Conservation (phyloP, 2,113 vertebrate species). For the Cervus canadensis region DNA sequence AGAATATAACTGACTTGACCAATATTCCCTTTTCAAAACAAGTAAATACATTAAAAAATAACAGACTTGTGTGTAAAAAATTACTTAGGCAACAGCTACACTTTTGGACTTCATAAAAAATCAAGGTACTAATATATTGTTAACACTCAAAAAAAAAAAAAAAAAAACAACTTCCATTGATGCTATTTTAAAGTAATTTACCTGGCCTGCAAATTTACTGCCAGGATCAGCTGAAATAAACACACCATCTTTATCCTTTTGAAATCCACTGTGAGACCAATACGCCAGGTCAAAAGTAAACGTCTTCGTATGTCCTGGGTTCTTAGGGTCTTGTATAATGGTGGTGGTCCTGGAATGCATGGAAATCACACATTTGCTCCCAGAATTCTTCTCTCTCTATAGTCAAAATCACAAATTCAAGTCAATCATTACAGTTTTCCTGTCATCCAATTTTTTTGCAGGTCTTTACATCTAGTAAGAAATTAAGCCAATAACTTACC, state of each 20-base stretch:
- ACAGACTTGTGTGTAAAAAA: not conserved
- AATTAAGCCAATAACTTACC: not conserved
- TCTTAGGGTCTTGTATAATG: slow-evolving; percentile 81
- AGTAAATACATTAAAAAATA: not conserved
- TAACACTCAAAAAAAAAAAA: not conserved
- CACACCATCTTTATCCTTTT: slow-evolving; percentile 74
- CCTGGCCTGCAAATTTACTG: slow-evolving; percentile 85
- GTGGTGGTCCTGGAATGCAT: slow-evolving; percentile 82
- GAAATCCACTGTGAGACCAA: slow-evolving; percentile 85
- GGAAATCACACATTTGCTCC: slow-evolving; percentile 83
- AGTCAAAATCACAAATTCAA: slow-evolving; percentile 17
- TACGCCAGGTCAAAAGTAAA: slow-evolving; percentile 86
- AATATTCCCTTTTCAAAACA: not conserved
- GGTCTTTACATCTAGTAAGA: not conserved
- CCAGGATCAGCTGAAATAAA: slow-evolving; percentile 80
- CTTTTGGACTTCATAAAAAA: not conserved
- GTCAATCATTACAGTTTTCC: not conserved
- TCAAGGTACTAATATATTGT: not conserved
- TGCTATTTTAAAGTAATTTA: slow-evolving; percentile 61
- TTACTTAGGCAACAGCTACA: not conserved
- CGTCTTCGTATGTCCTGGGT: slow-evolving; percentile 74
- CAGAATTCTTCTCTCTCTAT: slow-evolving; percentile 85
- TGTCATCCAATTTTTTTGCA: not conserved
- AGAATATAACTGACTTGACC: not conserved
- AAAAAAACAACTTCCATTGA: not conserved